phyloP scores from a whole-genome alignment of 1,140 invertebrate genomes.

The Antheraea mylitta region DNA sequence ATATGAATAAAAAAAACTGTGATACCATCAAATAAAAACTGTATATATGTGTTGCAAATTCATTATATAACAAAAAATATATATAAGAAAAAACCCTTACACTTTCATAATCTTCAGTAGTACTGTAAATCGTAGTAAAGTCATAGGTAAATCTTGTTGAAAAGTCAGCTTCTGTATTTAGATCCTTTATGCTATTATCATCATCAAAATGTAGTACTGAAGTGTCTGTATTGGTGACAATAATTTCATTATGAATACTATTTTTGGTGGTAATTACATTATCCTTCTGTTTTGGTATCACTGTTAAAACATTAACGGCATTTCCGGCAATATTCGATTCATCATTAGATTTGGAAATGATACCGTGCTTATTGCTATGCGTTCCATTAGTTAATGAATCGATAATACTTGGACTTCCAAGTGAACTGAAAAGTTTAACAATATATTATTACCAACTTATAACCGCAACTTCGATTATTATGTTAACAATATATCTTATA shows the following conservation, averaged over 20 bases:
- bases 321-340: neutral
- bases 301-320: neutral
- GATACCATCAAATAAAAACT: too few species aligned
- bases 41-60: conserved; percentile 1
- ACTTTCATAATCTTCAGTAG: conserved; percentile 14
- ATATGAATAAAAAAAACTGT: too few species aligned
- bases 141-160: neutral
- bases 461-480: too few species aligned
- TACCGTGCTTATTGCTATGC: neutral
- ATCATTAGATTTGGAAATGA: neutral
- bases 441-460: neutral
- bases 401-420: neutral
- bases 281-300: neutral
- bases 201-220: neutral
- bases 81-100: conserved; percentile 16
- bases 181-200: neutral
- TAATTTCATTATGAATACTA: neutral
- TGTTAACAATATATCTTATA: too few species aligned
- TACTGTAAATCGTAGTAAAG: conserved; percentile 2
- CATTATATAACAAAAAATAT: too few species aligned
- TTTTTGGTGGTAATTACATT: neutral
- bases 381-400: neutral
- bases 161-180: neutral
- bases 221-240: neutral
- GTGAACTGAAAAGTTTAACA: neutral